Conservation (phyloP, 2,888 invertebrate genomes). For the Caenorhabditis afra region DNA sequence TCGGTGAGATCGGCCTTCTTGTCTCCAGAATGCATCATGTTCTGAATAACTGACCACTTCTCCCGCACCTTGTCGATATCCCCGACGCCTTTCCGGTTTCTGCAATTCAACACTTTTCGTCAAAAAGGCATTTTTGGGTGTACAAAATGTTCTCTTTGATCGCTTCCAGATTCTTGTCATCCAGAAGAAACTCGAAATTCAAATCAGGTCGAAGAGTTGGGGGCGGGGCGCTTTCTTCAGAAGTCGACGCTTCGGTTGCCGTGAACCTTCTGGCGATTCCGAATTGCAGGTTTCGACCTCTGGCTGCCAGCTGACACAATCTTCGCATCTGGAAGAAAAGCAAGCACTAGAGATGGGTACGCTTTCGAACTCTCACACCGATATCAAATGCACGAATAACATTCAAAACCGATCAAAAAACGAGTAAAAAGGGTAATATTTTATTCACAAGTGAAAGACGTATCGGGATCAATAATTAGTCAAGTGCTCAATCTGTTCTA, state of each 20-base stretch:
- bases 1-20: conserved; percentile 58
- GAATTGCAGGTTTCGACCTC: conserved; percentile 22
- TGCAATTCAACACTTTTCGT: conserved; percentile 12
- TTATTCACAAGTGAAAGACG: no score
- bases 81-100: conserved; percentile 75
- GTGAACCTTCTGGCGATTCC: conserved; percentile 33
- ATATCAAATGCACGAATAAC: background rate
- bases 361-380: background rate
- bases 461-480: background rate
- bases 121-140: background rate
- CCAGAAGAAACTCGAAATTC: conserved; percentile 78
- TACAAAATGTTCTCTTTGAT: conserved; percentile 68
- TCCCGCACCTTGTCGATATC: conserved; percentile 72
- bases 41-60: conserved; percentile 70
- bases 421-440: no score
- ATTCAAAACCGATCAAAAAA: no score
- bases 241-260: conserved; percentile 35
- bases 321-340: conserved; percentile 22
- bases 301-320: conserved; percentile 12
- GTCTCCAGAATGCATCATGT: conserved; percentile 60
- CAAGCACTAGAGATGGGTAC: no score
- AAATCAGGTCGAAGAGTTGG: conserved; percentile 71
- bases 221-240: conserved; percentile 23
- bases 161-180: conserved; percentile 69
- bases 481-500: background rate